These are phyloP conservation scores for Phocoena phocoena DNA, from an alignment of 2,113 vertebrate species.

Conservation along the genomic window DNA sequence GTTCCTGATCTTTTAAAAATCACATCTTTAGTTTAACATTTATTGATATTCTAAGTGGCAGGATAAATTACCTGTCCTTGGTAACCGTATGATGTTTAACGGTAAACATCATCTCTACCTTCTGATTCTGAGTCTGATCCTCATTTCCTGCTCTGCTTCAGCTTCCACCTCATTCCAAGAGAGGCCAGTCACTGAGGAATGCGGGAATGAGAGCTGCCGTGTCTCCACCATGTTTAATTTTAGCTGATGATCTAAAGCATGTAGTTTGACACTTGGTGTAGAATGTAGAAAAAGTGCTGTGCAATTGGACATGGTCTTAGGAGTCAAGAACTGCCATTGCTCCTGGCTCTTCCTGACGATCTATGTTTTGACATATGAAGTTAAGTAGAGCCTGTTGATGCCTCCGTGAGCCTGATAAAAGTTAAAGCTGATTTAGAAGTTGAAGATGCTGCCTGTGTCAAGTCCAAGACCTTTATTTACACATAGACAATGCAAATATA, in stretches of 20 bases:
- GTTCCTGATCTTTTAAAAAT: background rate
- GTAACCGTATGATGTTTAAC: background rate
- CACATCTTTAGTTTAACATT: background rate
- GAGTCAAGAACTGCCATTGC: background rate
- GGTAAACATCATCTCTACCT: background rate
- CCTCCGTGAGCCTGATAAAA: background rate
- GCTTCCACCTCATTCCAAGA: background rate
- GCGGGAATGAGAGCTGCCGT: background rate
- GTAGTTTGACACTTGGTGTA: slow-evolving; percentile 21
- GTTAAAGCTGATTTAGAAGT: slow-evolving; percentile 35
- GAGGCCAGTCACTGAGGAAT: background rate
- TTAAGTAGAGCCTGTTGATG: background rate
- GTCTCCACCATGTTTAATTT: slow-evolving; percentile 53
- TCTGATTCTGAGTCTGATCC: background rate
- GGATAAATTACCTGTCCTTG: slow-evolving; percentile 7
- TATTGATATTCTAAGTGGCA: slow-evolving; percentile 29
- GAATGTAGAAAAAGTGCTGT: background rate
- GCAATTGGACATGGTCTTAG: background rate
- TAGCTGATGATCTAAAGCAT: slow-evolving; percentile 47
- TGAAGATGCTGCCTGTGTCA: background rate
- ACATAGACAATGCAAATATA: background rate
- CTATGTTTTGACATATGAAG: slow-evolving; percentile 35
- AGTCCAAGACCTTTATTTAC: slow-evolving; percentile 17
- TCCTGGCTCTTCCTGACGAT: background rate
- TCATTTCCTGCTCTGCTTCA: slow-evolving; percentile 2